Evolutionary conservation across 2,888 invertebrate genomes (phyloP).

Genomic region (Smittia aterrima): DNA sequence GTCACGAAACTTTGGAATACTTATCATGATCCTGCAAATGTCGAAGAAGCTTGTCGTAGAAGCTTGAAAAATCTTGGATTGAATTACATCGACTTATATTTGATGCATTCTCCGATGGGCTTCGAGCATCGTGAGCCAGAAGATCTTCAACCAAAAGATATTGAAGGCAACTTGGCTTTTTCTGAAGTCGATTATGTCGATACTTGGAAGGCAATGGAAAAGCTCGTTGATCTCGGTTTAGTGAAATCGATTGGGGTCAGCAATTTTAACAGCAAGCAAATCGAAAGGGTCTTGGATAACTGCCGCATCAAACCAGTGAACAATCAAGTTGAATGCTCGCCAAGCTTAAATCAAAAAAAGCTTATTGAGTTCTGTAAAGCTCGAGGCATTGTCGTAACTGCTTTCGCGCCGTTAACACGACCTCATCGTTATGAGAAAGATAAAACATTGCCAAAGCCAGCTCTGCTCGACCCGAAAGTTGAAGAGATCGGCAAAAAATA

Average conservation of each 20-base stretch:
- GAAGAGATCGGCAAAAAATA: conserved; percentile 60
- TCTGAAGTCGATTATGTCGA: conserved; percentile 71
- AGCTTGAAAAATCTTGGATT: conserved; percentile 65
- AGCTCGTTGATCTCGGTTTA: conserved; percentile 66
- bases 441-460: conserved; percentile 56
- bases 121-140: conserved; percentile 55
- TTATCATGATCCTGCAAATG: conserved; percentile 59
- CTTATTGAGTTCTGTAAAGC: conserved; percentile 66
- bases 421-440: conserved; percentile 55
- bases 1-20: conserved; percentile 66
- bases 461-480: conserved; percentile 58
- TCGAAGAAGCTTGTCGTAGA: conserved; percentile 61
- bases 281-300: conserved; percentile 64
- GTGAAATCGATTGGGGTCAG: conserved; percentile 79
- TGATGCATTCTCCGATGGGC: conserved; percentile 80
- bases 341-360: conserved; percentile 69
- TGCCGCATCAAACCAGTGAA: conserved; percentile 66
- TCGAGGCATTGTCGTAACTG: conserved; percentile 64
- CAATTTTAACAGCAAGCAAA: conserved; percentile 80
- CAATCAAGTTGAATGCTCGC: conserved; percentile 60
- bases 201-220: conserved; percentile 79
- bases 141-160: conserved; percentile 45
- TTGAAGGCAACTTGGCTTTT: conserved; percentile 44
- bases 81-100: conserved; percentile 74
- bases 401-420: conserved; percentile 72